Conservation (phyloP, 2,113 vertebrate species). For the Aleadryas rufinucha region DNA sequence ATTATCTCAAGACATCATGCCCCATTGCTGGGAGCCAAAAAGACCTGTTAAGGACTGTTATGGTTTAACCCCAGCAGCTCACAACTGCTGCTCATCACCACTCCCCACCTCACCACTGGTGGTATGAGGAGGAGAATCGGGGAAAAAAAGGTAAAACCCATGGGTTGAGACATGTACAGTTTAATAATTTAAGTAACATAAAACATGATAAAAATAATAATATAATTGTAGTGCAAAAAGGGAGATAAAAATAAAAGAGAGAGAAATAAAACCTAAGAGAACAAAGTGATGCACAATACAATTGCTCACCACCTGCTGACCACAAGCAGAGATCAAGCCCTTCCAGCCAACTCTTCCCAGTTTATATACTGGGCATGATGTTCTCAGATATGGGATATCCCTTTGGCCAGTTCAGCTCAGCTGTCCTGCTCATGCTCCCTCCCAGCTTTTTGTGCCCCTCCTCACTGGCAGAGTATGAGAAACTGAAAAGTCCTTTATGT, state of each 20-base stretch:
- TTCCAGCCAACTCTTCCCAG: neutral
- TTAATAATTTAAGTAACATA: neutral
- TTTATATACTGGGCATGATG: neutral
- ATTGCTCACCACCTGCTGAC: neutral
- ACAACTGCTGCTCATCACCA: neutral
- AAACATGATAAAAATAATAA: neutral
- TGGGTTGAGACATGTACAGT: neutral
- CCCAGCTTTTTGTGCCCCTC: neutral
- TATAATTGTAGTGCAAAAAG: neutral
- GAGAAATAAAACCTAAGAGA: neutral
- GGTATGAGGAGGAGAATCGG: neutral
- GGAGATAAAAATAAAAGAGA: neutral
- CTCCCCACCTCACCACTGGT: neutral
- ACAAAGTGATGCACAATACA: neutral
- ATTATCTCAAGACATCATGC: neutral
- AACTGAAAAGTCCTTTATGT: neutral
- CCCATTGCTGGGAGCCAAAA: neutral
- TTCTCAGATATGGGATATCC: neutral
- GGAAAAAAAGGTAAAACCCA: neutral
- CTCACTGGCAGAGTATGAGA: neutral
- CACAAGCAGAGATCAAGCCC: neutral
- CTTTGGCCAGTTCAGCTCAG: neutral
- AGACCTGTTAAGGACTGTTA: neutral
- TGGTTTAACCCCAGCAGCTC: neutral
- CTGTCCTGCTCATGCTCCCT: neutral